Base-by-base conservation (phyloP, 2,888 invertebrate genomes). In the Drosophila melanocephala region DNA sequence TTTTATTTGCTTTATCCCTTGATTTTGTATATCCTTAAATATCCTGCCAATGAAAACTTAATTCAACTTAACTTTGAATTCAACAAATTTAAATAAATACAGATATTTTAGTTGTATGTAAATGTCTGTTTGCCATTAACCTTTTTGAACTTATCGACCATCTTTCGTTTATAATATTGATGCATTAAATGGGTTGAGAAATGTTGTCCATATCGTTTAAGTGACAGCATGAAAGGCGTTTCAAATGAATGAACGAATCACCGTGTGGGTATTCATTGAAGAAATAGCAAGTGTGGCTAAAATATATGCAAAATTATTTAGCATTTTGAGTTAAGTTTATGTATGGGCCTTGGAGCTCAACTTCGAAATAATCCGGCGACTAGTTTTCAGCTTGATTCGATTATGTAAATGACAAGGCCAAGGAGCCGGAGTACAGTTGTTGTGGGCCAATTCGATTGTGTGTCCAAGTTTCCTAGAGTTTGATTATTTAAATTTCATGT, bases 401-500 rank as follows among this genome's bases (percentile, higher is more conserved):
- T 80, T 83, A 74, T 72, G 67, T 66, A 70, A 68, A 61, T 52
- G 58, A 65, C 60, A 68, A 56, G 35, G 32, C 33, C 28, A 12
- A 22, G 14, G 51, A n/a, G 30, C 33, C 51, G 22, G 16, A n/a
- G 32, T 22, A 51, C 19, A 12, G 50, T 66, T 50, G 32, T 63
- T 55, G 32, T 63, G 52, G 50, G 53, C 65, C 47, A 47, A 47
- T 47, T 47, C 26, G 51, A 60, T 30, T 55, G 44, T 61, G 53
- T 44, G 52, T 60, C 32, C 70, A 35, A 56, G 52, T 35, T 69
- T 53, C 32, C 33, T 53, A 64, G 70, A 61, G 82, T 88, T 91
- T 86, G 85, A 88, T 91, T 92, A 91, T 88, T 90, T 91, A 91
- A 91, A 89, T 90, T 91, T 80, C 69, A 81, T 85, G 81, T 75